A percentile compares a stretch with the other conserved stretches of the same genome.
These are phyloP conservation scores for Cantharis flavilabris DNA, from an alignment of 2,888 invertebrate genomes.

Conservation along the genomic window DNA sequence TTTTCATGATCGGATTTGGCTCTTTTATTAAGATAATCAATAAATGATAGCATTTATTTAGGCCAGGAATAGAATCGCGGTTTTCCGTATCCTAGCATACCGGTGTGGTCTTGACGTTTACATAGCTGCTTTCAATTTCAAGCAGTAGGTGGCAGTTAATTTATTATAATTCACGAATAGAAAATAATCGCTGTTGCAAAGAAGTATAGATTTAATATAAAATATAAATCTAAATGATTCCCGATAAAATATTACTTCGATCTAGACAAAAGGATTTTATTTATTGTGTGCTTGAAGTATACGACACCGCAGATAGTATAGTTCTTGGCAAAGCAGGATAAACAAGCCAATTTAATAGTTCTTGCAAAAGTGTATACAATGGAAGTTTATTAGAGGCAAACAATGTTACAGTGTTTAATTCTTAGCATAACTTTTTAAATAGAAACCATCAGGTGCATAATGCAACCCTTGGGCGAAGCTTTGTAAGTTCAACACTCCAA, in stretches of 20 bases:
- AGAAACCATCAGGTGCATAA: slow-evolving; percentile 18
- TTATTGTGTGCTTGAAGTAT: neutral
- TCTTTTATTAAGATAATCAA: too few species aligned
- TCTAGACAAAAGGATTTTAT: neutral
- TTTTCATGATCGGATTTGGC: too few species aligned
- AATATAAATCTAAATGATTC: neutral
- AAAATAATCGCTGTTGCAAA: too few species aligned
- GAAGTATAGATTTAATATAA: neutral
- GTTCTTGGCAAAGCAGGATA: neutral
- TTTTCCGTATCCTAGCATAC: neutral
- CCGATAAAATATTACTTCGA: neutral
- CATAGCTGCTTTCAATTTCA: neutral
- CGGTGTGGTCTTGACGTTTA: too few species aligned
- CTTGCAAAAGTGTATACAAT: neutral
- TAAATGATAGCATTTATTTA: too few species aligned
- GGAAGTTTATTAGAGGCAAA: neutral
- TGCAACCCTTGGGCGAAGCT: slow-evolving; percentile 10
- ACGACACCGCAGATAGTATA: neutral
- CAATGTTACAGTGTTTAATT: neutral
- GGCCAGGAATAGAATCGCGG: neutral
- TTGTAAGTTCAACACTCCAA: slow-evolving; percentile 13
- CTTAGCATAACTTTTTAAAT: neutral
- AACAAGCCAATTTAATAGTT: neutral
- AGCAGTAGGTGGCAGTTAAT: too few species aligned
- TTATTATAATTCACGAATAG: too few species aligned